phyloP scores from a whole-genome alignment of 2,888 invertebrate genomes.

The Andrena chrysosceles region DNA sequence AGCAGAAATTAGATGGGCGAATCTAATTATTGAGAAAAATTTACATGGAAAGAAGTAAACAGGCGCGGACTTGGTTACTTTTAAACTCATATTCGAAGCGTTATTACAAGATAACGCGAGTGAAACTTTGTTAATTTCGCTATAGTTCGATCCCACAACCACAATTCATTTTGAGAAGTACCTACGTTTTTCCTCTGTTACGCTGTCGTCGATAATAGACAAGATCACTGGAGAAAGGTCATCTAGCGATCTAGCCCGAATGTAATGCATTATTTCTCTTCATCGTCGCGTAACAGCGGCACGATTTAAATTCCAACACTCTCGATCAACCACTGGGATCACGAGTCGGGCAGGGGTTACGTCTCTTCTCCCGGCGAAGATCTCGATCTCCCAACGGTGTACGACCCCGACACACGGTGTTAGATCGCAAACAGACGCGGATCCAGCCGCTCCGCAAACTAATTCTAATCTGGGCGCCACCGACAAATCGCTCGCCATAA shows the following conservation, averaged over 20 bases:
- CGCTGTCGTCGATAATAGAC: conserved; percentile 1
- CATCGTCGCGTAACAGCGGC: conserved; percentile 15
- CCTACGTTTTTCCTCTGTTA: no score
- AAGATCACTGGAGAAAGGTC: conserved; percentile 28
- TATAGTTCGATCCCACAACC: neutral
- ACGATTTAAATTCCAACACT: conserved; percentile 49
- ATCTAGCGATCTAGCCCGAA: conserved; percentile 33
- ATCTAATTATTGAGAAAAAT: no score
- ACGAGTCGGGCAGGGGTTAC: conserved; percentile 52
- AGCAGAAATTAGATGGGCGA: neutral
- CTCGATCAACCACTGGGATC: conserved; percentile 54
- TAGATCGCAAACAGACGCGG: conserved; percentile 75
- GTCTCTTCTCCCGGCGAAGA: conserved; percentile 58
- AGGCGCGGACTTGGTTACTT: no score
- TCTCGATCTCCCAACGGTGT: conserved; percentile 64
- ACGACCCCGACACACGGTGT: conserved; percentile 62
- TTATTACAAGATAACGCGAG: neutral
- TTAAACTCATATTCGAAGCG: neutral
- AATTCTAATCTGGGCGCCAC: conserved; percentile 84
- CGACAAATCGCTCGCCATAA: conserved; percentile 84
- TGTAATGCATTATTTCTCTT: conserved; percentile 28
- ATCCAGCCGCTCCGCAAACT: conserved; percentile 80
- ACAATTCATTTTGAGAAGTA: neutral
- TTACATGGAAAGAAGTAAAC: no score
- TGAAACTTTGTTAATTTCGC: conserved; percentile 26